Evolutionary conservation across 2,113 vertebrate species (phyloP).

Genomic region (Diphyllodes magnificus): DNA sequence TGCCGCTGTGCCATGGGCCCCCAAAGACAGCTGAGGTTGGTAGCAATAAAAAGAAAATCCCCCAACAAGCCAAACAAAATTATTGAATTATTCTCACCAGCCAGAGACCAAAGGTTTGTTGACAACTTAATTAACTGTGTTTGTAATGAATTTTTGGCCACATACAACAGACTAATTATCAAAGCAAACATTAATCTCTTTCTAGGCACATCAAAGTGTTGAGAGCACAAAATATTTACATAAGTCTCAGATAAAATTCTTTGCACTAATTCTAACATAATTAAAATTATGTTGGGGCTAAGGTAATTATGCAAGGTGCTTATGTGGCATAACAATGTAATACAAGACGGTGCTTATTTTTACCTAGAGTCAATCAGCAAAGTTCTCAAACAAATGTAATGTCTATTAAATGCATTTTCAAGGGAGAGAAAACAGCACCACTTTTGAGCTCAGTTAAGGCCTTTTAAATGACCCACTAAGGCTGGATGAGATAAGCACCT

Average conservation of each 20-base stretch:
- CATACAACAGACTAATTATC: conserved; percentile 24
- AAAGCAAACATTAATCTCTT: conserved; percentile 38
- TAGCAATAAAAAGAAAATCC: conserved; percentile 19
- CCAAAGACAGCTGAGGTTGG: background rate
- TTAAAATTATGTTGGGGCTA: conserved; percentile 58
- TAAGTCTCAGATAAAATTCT: conserved; percentile 55
- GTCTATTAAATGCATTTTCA: background rate
- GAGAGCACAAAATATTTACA: conserved; percentile 45
- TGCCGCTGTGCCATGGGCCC: accelerated
- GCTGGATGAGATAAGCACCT: background rate
- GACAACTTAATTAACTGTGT: conserved; percentile 29
- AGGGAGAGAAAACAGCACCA: background rate
- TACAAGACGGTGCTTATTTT: background rate
- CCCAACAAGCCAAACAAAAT: background rate
- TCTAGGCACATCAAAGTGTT: conserved; percentile 15
- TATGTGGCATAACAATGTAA: conserved; percentile 22
- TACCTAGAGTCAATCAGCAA: background rate
- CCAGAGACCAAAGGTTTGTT: conserved; percentile 17
- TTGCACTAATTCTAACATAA: conserved; percentile 67
- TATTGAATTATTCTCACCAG: background rate
- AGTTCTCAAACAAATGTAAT: background rate
- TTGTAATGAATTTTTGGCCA: conserved; percentile 45
- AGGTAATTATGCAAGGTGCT: conserved; percentile 52
- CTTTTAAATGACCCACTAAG: background rate
- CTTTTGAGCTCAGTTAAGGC: background rate